These are phyloP conservation scores for Dorcus hopei DNA, from an alignment of 2,888 invertebrate species.

Conservation along the genomic window DNA sequence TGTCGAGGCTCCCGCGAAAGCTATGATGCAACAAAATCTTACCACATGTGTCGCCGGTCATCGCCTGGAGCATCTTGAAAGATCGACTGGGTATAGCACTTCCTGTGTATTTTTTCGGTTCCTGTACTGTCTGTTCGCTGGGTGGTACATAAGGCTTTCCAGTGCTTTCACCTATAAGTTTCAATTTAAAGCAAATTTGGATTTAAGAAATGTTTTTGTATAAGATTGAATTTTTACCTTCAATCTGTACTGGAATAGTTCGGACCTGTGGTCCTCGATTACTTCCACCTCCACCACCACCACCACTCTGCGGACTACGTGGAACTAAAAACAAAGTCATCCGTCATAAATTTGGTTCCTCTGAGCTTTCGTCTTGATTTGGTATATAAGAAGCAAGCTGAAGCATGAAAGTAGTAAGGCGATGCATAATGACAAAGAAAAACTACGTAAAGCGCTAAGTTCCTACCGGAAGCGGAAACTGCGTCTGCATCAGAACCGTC, in stretches of 20 bases:
- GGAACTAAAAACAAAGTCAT: conserved; percentile 4
- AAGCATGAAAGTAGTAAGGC: neutral
- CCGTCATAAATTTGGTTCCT: neutral
- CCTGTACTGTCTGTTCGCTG: conserved; percentile 65
- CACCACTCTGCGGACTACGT: conserved; percentile 11
- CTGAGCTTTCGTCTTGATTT: neutral
- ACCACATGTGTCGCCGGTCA: conserved; percentile 68
- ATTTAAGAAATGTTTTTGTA: neutral
- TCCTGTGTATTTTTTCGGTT: conserved; percentile 72
- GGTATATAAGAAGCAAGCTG: conserved; percentile 3
- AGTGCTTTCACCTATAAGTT: conserved; percentile 34
- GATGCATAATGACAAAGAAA: neutral
- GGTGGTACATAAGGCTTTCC: conserved; percentile 53
- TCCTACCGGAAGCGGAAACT: conserved; percentile 38
- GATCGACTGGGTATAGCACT: conserved; percentile 78
- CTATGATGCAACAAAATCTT: conserved; percentile 40
- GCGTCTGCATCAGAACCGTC: conserved; percentile 47
- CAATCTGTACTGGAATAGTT: conserved; percentile 67
- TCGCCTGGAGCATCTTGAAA: conserved; percentile 75
- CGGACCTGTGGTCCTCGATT: conserved; percentile 47
- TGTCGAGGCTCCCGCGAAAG: no score
- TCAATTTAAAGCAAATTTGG: neutral
- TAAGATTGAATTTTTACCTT: conserved; percentile 43
- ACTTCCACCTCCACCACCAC: conserved; percentile 1
- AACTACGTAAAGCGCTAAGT: neutral